phyloP scores from a whole-genome alignment of 2,797 vertebrate species.

The Rhinogobio ventralis region DNA sequence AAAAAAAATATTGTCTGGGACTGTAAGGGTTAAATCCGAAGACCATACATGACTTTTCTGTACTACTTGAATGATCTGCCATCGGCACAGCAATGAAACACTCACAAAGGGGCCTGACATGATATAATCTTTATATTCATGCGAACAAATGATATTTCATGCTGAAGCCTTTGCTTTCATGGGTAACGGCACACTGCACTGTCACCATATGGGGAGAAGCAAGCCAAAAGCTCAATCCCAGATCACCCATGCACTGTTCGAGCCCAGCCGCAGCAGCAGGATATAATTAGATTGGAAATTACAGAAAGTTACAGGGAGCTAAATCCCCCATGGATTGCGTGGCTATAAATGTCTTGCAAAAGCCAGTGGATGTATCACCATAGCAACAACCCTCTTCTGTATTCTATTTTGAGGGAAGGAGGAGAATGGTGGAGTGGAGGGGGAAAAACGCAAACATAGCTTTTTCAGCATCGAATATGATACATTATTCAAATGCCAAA shows the following conservation, averaged over 20 bases:
- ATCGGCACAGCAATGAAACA: not conserved
- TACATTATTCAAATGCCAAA: slow-evolving; percentile 80
- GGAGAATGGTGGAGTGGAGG: slow-evolving; percentile 58
- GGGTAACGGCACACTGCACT: slow-evolving; percentile 36
- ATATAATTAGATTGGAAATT: slow-evolving; percentile 87
- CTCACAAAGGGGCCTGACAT: not conserved
- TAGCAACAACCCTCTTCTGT: slow-evolving; percentile 85
- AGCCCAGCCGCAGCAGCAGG: slow-evolving; percentile 67
- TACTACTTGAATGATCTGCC: not conserved
- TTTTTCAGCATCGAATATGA: slow-evolving; percentile 75
- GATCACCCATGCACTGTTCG: slow-evolving; percentile 50
- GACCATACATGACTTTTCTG: slow-evolving; percentile 12
- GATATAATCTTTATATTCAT: slow-evolving; percentile 41
- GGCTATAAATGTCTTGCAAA: slow-evolving; percentile 85
- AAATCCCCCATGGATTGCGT: slow-evolving; percentile 79
- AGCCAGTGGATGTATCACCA: slow-evolving; percentile 85
- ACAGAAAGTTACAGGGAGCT: slow-evolving; percentile 83
- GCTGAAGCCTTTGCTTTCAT: slow-evolving; percentile 32
- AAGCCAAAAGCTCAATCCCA: slow-evolving; percentile 44
- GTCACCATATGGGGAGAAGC: slow-evolving; percentile 37
- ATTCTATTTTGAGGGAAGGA: slow-evolving; percentile 80
- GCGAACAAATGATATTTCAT: slow-evolving; percentile 41
- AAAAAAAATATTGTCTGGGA: not conserved
- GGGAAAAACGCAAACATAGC: slow-evolving; percentile 78
- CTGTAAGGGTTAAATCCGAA: not conserved